These are phyloP conservation scores for Otus scops DNA, from an alignment of 2,797 vertebrate genomes.

Conservation along the genomic window DNA sequence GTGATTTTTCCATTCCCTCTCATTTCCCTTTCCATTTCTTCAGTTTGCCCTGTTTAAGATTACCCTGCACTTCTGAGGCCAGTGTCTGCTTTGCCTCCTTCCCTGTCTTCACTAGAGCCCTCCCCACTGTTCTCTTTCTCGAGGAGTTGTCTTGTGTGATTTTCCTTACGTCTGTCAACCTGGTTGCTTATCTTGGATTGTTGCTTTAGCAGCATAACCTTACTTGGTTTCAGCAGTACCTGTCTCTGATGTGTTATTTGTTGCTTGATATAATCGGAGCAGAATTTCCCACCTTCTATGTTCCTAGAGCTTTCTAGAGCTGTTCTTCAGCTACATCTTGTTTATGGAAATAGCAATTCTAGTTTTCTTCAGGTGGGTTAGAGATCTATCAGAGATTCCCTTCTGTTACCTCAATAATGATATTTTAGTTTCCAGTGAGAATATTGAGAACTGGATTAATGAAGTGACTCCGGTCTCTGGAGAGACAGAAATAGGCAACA, in stretches of 20 bases:
- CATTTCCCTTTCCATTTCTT: background rate
- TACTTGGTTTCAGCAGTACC: background rate
- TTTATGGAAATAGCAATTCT: background rate
- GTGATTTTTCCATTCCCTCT: background rate
- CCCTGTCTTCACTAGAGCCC: background rate
- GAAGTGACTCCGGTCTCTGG: background rate
- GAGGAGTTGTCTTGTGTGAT: fast-evolving
- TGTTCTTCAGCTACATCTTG: background rate
- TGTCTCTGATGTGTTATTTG: background rate
- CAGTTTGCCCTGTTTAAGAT: background rate
- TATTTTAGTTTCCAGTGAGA: background rate
- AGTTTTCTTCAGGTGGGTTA: background rate
- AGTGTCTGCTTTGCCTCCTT: background rate
- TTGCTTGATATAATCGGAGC: background rate
- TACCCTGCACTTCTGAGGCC: background rate
- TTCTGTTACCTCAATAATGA: background rate
- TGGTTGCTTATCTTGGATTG: background rate
- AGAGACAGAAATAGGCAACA: background rate
- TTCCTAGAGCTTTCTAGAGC: background rate
- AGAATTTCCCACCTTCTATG: background rate
- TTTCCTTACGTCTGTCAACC: background rate
- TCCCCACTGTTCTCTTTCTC: background rate
- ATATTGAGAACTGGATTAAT: background rate
- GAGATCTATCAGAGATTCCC: background rate
- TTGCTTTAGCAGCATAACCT: background rate